Evolutionary conservation across 2,888 invertebrate genomes (phyloP), one percentile per base, ranked within the genome.

Genomic region (Lepidocyrtoides sp.): DNA sequence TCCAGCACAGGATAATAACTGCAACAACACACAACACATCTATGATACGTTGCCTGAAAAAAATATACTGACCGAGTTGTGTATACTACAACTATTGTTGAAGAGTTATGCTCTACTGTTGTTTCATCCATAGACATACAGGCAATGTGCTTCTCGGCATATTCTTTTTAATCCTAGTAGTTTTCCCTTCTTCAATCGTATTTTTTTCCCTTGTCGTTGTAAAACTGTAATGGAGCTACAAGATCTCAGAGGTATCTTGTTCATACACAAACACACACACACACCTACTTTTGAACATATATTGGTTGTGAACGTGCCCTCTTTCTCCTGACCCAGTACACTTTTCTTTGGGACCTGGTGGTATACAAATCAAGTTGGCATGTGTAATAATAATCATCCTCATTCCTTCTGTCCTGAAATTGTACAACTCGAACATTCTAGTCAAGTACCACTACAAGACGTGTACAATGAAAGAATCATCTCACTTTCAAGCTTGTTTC

Each of bases 371-470:
- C 79, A 79, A 79, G 26, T 32, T 51, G 79, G 79, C 79, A 29
- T 79, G 54, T 51, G 79, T 54, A 79, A 79, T 79, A 79, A 79
- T 79, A 72, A 72, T 44, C 79, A 79, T 79, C 54, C 32, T 79
- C 79, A 51, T 79, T 72, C 41, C 10, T 44, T 5, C 72, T 44
- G 44, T 72, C 72, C 23, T 72, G 44, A 12, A 48, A 26, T 32
- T 20, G 79, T 54, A 54, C 51, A 54, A 54, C 51, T 77, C 26
- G 77, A 48, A 77, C 79, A 79, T 79, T 79, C 79, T 3, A 79
- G 79, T 79, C 79, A 79, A 79, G 79, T 79, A 79, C 32, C 79
- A 79, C 79, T 54, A 54, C 54, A 79, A 79, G 17, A 79, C 72
- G 20, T 72, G 44, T 44, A 44, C 72, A 17, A 79, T 54, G 54